Percentiles rank a stretch among this genome's conserved stretches.
Conservation (phyloP, 1,140 invertebrate species). For the Tyrophagus putrescentiae region DNA sequence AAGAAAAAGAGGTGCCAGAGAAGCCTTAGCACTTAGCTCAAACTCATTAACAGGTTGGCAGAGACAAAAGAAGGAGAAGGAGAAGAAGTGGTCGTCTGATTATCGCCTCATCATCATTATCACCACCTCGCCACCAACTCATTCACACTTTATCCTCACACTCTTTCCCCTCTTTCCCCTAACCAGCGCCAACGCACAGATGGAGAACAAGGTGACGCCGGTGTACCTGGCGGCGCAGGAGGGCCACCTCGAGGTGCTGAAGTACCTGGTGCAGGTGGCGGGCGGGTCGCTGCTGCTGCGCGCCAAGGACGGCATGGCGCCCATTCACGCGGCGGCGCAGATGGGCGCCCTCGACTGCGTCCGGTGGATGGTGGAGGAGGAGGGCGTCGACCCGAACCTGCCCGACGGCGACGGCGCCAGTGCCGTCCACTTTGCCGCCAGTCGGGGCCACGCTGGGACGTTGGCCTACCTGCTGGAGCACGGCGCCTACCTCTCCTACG, state of each 20-base stretch:
- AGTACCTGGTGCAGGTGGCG: conserved; percentile 60
- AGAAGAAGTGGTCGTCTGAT: too few relatives aligned
- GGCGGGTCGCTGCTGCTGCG: conserved; percentile 56
- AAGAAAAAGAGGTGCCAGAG: too few relatives aligned
- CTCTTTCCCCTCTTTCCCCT: conserved; percentile 9
- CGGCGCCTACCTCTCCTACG: conserved; percentile 54
- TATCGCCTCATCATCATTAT: not conserved
- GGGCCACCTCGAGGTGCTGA: conserved; percentile 64
- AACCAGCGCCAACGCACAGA: conserved; percentile 61
- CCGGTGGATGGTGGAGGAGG: conserved; percentile 72
- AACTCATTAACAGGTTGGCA: too few relatives aligned
- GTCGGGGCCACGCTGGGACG: conserved; percentile 58
- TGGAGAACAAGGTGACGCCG: conserved; percentile 77
- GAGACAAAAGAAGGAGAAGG: too few relatives aligned
- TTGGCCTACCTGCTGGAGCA: conserved; percentile 65
- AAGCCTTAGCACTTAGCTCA: too few relatives aligned
- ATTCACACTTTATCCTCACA: not conserved
- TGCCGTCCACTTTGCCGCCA: conserved; percentile 49
- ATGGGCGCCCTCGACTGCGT: conserved; percentile 68
- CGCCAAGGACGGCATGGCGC: conserved; percentile 74
- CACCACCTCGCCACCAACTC: not conserved
- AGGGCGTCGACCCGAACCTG: conserved; percentile 62
- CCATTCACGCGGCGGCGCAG: conserved; percentile 69
- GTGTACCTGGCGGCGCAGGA: conserved; percentile 73
- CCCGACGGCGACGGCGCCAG: conserved; percentile 68